Evolutionary conservation across 2,113 vertebrate species (phyloP), one percentile per base, ranked within the genome.

Genomic region (Boulengeromyrus knoepffleri): DNA sequence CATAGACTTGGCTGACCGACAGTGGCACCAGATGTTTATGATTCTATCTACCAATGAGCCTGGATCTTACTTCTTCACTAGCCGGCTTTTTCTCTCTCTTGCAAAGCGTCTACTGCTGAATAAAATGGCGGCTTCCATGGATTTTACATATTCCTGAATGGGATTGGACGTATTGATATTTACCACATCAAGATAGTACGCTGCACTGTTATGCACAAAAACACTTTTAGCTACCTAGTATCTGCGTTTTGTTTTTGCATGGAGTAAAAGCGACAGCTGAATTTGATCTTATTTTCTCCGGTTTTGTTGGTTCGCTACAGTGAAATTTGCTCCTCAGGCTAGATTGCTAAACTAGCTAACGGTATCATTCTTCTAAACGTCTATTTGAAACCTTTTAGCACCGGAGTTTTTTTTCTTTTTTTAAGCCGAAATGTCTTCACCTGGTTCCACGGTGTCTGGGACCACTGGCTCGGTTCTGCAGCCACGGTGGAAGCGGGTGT

Each of bases 401-500:
- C 31, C 62, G 89, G 62, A 62, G 31, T 90, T 86, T 93, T 56
- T 88, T 90, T 92, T 88, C 90, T 90, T 91, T 21, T 91, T 77
- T 24, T 90, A 53, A 93, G 21, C 90, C 91, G 87, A 92, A 90
- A 90, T 90, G 62, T 49, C 56, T 88, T 83, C 91, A 90, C 62
- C 90, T 70, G 83, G 89, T 85, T 91, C 85, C 88, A 93, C 92
- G 90, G 88, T 92, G 7, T 56, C 92, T 2, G 92, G 90, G 58
- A 88, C 91, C 3, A 88, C 88, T 0, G 89, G 62, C 42, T 91
- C 91, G 42, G 94, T 94, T 80, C 89, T 97, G 62, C 96, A 97
- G 94, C 97, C 97, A 15, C 95, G 97, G 88, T 98, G 97, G 97
- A 97, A 97, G 94, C 94, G 97, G 70, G 96, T 98, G 47, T 93